Percentiles rank a stretch among this genome's conserved stretches.
phyloP scores from a whole-genome alignment of 2,888 invertebrate genomes.

The Sinopyrophorus schimmeli region DNA sequence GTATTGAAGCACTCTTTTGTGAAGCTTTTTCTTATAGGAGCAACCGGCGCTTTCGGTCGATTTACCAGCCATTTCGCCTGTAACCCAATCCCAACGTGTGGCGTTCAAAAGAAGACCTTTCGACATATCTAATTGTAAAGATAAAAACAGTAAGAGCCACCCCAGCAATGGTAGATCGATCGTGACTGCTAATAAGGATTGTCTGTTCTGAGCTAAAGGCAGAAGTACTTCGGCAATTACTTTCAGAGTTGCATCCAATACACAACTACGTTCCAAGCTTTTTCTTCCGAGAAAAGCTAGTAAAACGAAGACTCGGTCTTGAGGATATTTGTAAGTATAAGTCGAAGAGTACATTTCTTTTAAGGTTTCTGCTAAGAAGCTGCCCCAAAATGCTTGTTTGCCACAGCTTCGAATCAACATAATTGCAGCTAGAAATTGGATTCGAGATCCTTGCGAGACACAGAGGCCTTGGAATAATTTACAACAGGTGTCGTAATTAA shows the following conservation, averaged over 20 bases:
- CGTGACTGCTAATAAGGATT: slow-evolving; percentile 58
- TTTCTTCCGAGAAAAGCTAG: slow-evolving; percentile 86
- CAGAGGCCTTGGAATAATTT: slow-evolving; percentile 73
- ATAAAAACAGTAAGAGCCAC: slow-evolving; percentile 76
- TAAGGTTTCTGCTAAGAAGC: slow-evolving; percentile 82
- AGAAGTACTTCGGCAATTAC: slow-evolving; percentile 64
- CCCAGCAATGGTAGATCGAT: slow-evolving; percentile 71
- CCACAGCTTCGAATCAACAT: slow-evolving; percentile 75
- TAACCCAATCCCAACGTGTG: slow-evolving; percentile 88
- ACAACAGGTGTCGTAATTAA: slow-evolving; percentile 59
- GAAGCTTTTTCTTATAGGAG: slow-evolving; percentile 66
- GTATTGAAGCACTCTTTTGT: slow-evolving; percentile 72
- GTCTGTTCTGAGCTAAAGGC: slow-evolving; percentile 51
- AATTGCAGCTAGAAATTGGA: slow-evolving; percentile 78
- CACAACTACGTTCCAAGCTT: slow-evolving; percentile 66
- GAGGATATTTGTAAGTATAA: slow-evolving; percentile 78
- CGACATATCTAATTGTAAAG: slow-evolving; percentile 67
- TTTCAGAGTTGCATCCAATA: slow-evolving; percentile 66
- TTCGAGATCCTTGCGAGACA: slow-evolving; percentile 76
- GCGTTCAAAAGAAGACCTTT: slow-evolving; percentile 46
- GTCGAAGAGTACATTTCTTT: slow-evolving; percentile 77
- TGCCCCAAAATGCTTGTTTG: slow-evolving; percentile 77
- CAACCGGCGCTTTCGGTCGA: slow-evolving; percentile 48
- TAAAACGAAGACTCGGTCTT: slow-evolving; percentile 86
- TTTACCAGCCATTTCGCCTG: slow-evolving; percentile 68